Percentiles rank a stretch among this genome's conserved stretches.
Evolutionary conservation across 2,797 vertebrate species (phyloP).

Genomic region (Clarias pachynema): DNA sequence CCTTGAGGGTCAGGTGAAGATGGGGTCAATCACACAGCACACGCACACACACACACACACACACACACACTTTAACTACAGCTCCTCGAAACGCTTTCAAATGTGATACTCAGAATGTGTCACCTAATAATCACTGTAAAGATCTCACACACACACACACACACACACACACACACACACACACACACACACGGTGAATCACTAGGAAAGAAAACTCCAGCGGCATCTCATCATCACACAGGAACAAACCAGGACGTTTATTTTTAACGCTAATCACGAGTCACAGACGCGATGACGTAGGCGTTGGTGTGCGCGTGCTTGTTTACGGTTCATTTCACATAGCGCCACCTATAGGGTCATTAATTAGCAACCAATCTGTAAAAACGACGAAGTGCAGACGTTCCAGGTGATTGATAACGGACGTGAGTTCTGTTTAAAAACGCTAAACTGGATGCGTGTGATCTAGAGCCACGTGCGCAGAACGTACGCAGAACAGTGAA

Average conservation of each 20-base stretch:
- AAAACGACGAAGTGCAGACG: neutral
- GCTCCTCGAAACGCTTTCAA: neutral
- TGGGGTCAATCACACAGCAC: neutral
- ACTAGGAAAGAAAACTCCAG: neutral
- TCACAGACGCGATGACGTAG: too few species aligned
- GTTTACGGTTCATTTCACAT: neutral
- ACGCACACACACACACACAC: too few species aligned
- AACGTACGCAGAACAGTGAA: too few species aligned
- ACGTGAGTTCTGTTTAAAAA: neutral
- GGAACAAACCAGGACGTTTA: too few species aligned
- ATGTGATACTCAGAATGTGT: neutral
- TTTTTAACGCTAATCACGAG: too few species aligned
- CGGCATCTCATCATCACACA: too few species aligned
- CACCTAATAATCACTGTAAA: neutral
- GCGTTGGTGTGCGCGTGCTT: neutral
- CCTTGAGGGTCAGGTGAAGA: constrained; percentile 9
- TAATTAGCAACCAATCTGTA: neutral
- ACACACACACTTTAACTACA: too few species aligned
- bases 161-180: neutral
- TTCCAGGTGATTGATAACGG: neutral
- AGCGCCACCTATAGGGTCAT: neutral
- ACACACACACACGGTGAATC: neutral
- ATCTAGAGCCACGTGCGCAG: too few species aligned
- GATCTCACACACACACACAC: neutral
- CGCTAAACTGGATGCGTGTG: too few species aligned